These are phyloP conservation scores for Xenopus petersii DNA, from an alignment of 2,797 vertebrate genomes.

Conservation along the genomic window DNA sequence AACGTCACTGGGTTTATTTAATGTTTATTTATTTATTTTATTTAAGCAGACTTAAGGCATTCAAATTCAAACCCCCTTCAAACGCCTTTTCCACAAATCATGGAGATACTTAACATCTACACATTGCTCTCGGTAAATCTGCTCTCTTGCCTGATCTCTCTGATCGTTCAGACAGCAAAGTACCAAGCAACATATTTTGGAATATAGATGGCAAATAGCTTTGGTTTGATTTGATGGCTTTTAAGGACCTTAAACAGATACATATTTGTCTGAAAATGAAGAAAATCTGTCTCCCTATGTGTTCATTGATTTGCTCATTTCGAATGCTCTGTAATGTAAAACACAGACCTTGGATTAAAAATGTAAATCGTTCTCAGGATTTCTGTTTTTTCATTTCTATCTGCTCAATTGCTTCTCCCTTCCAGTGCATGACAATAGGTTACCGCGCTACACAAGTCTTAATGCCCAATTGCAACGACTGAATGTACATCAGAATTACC, in stretches of 20 bases:
- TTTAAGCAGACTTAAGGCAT: no score
- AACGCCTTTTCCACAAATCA: no score
- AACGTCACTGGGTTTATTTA: no score
- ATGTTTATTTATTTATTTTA: no score
- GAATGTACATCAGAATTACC: conserved; percentile 90
- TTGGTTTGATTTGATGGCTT: conserved; percentile 23
- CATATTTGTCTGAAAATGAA: conserved; percentile 34
- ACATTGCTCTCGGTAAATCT: no score
- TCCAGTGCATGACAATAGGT: conserved; percentile 85
- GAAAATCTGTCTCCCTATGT: conserved; percentile 32
- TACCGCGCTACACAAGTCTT: conserved; percentile 82
- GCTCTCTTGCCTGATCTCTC: no score
- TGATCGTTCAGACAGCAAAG: no score
- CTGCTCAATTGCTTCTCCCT: conserved; percentile 68
- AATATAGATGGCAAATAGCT: no score
- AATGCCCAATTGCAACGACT: conserved; percentile 96
- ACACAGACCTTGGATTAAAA: conserved; percentile 50
- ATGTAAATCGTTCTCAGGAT: conserved; percentile 46
- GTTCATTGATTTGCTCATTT: conserved; percentile 39
- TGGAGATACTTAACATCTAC: no score
- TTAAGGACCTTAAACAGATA: conserved; percentile 45
- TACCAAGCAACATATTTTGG: no score
- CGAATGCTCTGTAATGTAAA: conserved; percentile 48
- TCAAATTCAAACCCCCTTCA: no score
- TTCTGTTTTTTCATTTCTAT: neutral